Conservation (phyloP, 2,797 vertebrate genomes). For the Anguilla megastoma region DNA sequence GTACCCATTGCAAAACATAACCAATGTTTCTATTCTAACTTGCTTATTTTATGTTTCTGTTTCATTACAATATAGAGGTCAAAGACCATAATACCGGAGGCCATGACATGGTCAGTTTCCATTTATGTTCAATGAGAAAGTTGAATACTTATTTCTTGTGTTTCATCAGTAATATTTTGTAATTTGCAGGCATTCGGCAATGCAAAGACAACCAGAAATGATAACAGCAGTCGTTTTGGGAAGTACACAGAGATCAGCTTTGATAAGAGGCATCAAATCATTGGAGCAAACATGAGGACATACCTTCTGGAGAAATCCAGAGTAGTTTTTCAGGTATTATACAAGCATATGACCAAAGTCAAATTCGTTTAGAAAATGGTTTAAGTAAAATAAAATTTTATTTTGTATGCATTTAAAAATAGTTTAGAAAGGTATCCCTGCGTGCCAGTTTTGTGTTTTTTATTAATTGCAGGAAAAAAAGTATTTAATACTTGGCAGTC, state of each 20-base stretch:
- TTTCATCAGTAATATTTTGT: conserved; percentile 15
- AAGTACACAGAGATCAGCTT: conserved; percentile 99
- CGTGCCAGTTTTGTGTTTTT: not conserved
- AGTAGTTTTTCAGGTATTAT: conserved; percentile 91
- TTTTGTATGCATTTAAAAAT: too few species aligned
- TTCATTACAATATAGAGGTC: not conserved
- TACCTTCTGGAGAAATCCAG: conserved; percentile 98
- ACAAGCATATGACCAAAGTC: not conserved
- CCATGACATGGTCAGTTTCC: not conserved
- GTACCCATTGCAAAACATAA: not conserved
- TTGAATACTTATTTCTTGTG: not conserved
- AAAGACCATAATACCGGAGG: not conserved
- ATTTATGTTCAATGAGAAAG: not conserved
- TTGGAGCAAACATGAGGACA: conserved; percentile 96
- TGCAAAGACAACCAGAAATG: conserved; percentile 97
- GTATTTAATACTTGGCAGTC: not conserved
- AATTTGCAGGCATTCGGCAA: conserved; percentile 90
- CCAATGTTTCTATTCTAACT: not conserved
- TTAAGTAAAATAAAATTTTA: too few species aligned
- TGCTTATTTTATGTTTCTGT: not conserved
- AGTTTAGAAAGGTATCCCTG: not conserved
- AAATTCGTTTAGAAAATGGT: not conserved
- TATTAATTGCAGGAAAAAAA: not conserved
- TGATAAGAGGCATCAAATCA: conserved; percentile 85
- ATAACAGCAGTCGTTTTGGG: conserved; percentile 98